phyloP scores from a whole-genome alignment of 92 coral and sea anemone species.

The Epizoanthus ramosus region DNA sequence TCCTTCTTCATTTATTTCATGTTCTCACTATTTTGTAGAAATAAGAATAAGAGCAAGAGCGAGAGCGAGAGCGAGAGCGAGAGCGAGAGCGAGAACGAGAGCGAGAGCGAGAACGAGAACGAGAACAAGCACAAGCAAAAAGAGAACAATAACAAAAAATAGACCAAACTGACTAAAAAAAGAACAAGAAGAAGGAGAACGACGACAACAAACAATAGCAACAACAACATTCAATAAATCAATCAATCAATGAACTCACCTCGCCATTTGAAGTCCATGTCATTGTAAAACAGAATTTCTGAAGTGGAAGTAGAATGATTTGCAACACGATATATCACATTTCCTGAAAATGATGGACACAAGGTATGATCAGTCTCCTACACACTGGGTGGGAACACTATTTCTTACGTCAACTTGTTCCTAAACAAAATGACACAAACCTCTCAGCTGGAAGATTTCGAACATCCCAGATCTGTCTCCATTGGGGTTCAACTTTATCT shows the following conservation, averaged over 20 bases:
- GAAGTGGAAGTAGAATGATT: constrained; percentile 52
- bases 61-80: too few species aligned
- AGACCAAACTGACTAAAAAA: too few species aligned
- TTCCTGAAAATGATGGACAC: constrained; percentile 41
- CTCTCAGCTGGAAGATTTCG: constrained; percentile 65
- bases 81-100: too few species aligned
- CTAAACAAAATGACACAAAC: constrained; percentile 30
- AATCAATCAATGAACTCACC: constrained; percentile 27
- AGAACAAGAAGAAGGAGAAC: too few species aligned
- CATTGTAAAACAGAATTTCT: constrained; percentile 47
- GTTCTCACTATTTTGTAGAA: too few species aligned
- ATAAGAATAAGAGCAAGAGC: too few species aligned
- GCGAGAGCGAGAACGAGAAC: too few species aligned
- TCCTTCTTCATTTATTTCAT: too few species aligned
- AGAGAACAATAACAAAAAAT: too few species aligned
- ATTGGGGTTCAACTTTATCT: constrained; percentile 51
- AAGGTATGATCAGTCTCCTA: neutral
- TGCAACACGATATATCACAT: constrained; percentile 44
- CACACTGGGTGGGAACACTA: neutral
- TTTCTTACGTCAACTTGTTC: neutral
- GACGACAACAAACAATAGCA: neutral
- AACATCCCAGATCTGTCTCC: constrained; percentile 77
- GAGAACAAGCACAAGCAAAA: too few species aligned
- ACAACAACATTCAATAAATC: neutral
- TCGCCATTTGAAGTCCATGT: constrained; percentile 64